Conservation (phyloP, 2,888 invertebrate species). For the Gastracanthus pulcherrimus region DNA sequence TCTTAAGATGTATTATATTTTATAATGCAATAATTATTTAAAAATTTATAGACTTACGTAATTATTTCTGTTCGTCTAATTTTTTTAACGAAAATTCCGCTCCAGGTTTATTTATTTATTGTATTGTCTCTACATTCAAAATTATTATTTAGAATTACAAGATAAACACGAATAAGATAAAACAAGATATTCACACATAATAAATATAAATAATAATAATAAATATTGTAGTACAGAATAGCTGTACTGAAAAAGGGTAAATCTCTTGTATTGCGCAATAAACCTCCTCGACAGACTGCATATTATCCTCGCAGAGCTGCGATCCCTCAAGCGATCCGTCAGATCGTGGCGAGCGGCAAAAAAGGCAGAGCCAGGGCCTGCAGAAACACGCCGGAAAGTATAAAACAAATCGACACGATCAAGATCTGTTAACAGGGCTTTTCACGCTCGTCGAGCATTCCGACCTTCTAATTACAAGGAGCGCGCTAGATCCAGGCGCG, state of each 20-base stretch:
- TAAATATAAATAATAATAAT: not conserved
- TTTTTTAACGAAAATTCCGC: no score
- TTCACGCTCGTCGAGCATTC: slow-evolving; percentile 39
- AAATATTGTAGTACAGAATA: not conserved
- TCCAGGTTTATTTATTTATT: no score
- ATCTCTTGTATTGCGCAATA: no score
- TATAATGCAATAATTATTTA: no score
- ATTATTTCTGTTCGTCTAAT: no score
- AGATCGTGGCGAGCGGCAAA: not conserved
- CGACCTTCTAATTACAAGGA: slow-evolving; percentile 32
- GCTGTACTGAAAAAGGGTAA: not conserved
- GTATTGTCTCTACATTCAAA: no score
- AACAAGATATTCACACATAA: no score
- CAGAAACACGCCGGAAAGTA: not conserved
- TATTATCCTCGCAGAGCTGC: not conserved
- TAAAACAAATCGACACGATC: not conserved
- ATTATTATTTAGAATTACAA: no score
- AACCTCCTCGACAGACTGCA: no score
- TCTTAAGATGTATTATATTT: no score
- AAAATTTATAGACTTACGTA: no score
- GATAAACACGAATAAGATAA: no score
- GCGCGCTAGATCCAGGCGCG: not conserved
- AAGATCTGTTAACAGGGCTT: not conserved
- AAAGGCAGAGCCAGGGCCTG: not conserved
- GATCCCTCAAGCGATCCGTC: not conserved